phyloP scores from a whole-genome alignment of 2,888 invertebrate species.

The Aphrophora alni region DNA sequence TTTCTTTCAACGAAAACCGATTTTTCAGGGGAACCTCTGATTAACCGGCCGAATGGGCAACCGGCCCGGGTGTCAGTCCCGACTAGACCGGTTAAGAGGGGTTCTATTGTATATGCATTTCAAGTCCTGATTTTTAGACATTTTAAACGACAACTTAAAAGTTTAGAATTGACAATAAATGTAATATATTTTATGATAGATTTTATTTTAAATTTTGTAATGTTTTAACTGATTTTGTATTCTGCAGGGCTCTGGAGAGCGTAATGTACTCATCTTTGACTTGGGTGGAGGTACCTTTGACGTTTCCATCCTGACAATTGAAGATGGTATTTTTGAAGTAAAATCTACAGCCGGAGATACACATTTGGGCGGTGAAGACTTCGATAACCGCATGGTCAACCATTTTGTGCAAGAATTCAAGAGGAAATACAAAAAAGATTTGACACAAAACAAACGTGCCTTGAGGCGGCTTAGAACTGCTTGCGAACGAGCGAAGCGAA shows the following conservation, averaged over 20 bases:
- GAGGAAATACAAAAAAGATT: constrained; percentile 91
- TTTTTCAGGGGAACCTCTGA: too few relatives aligned
- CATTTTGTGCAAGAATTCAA: constrained; percentile 92
- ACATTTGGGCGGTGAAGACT: constrained; percentile 76
- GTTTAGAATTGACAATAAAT: too few relatives aligned
- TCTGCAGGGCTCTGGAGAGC: constrained; percentile 68
- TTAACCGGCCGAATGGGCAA: too few relatives aligned
- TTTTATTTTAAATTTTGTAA: too few relatives aligned
- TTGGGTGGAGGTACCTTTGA: constrained; percentile 87
- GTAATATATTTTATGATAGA: too few relatives aligned
- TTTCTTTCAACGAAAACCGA: too few relatives aligned
- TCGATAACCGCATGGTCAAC: constrained; percentile 72
- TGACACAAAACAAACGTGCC: constrained; percentile 86
- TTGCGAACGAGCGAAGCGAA: constrained; percentile 88
- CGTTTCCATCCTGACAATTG: constrained; percentile 93
- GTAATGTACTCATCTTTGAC: constrained; percentile 68
- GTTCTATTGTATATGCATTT: too few relatives aligned
- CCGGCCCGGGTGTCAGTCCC: too few relatives aligned
- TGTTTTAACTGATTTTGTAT: too few relatives aligned
- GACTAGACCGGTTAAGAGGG: too few relatives aligned
- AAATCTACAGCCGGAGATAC: constrained; percentile 96
- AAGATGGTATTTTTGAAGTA: constrained; percentile 93
- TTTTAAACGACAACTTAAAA: too few relatives aligned
- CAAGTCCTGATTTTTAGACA: too few relatives aligned
- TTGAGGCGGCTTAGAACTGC: constrained; percentile 90